Base-by-base conservation (phyloP, 2,888 invertebrate species). In the Alviniconcha strummeri region DNA sequence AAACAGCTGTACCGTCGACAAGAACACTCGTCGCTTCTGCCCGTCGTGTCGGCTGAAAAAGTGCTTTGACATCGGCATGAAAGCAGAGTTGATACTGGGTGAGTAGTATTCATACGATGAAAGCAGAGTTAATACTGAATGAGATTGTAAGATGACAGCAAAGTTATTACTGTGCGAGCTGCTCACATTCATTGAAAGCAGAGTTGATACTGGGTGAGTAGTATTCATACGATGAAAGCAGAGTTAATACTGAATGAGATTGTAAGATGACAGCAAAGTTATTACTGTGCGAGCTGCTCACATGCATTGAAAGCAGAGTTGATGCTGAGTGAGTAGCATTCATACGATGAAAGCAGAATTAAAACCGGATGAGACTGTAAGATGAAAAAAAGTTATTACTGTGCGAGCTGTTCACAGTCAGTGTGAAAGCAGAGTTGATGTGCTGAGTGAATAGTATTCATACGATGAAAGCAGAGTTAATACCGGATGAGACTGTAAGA, bases 21-120 rank as follows among this genome's bases (percentile, higher is more conserved):
- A 76, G 82, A 82, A 82, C 82, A 76, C 82, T 7, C 82, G 82
- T 11, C 82, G 82, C 55, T 82, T 82, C 76, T 82, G 82, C 76
- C 82, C 82, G 5, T 82, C 82, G n/a, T 82, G 82, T 36, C 82
- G 82, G 5, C 82, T 82, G 19, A 82, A 82, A 19, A 82, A 82
- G 11, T 82, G 82, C 19, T 82, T 82, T 11, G 56, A 76, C 67
- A 82, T 82, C 15, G 82, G 82, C n/a, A 82, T 82, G 82, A 82
- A 76, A 36, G 76, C 82, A 2, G 82, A 82, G 6, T 55, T 82
- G 9, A 82, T 82, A 36, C 76, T 82, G 36, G 82, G 82, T 82
- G 72, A 81, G 81, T n/a, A n/a, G 15, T 60, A 36, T 36, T 36
- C 36, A 36, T 36, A 36, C 36, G 36, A 36, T 36, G 36, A 36